Base-by-base conservation (phyloP, 64 coral and sea anemone genomes). In the Acropora yongei region DNA sequence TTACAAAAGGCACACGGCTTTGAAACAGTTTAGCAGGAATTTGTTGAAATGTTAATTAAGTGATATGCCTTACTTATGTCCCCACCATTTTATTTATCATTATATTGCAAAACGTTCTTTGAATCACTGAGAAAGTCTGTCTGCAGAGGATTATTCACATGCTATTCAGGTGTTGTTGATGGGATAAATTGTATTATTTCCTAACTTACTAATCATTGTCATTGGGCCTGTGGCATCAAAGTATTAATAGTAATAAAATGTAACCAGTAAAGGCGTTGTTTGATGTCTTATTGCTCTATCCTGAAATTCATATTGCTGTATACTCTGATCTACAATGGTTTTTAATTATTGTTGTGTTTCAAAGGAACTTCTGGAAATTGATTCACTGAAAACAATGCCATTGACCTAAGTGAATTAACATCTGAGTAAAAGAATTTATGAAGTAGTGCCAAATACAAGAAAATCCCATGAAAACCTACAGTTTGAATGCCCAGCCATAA, bases 171-270 rank as follows among this genome's bases (percentile, higher is more conserved):
- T 53, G 17, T 80, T 57, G 18, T 80, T 75, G 72, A 44, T 71
- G 17, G 68, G 4, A 20, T 71, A 30, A 30, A 39, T 71, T 39
- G 8, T 71, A 63, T 63, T 63, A 3, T 8, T 81, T 42, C 1
- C 9, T 60, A 81, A 81, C 80, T 57, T 63, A 47, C 58, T 83
- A 66, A 83, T 45, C 80, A 42, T 82, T 80, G n/a, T 82, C 58
- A 47, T 1, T 83, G 68, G 2, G 39, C 17, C 40, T 20, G n/a
- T 63, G 19, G 20, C 61, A 1, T 40, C 47, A 14, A 20, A 81
- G 30, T 30, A 30, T 30, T 30, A 43, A 16, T 63, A 63, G 58
- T 67, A 83, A 83, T 83, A 83, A 83, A 83, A 83, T 47, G 57
- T 83, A 83, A 83, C 42, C 41, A 2, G 10, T 47, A 83, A 83